Base-by-base conservation (phyloP, 2,797 vertebrate genomes). In the Synaphobranchus kaupii region DNA sequence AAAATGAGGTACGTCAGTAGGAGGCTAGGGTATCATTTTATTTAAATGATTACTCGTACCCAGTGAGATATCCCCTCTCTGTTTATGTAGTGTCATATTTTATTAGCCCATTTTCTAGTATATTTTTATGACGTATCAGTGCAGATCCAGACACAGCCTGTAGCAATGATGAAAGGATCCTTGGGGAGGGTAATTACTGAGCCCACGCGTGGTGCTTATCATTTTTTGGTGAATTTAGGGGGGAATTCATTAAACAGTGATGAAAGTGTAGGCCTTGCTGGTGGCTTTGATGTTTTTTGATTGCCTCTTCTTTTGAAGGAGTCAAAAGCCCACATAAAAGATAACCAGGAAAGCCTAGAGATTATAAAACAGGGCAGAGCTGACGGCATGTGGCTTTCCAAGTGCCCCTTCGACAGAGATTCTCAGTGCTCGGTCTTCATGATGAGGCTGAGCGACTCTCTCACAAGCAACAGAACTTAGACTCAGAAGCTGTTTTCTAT, bases 1-100 rank as follows among this genome's bases (percentile, higher is more conserved):
- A 91, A 88, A 34, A 20, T 88, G 89, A 90, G 76, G 76, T 85
- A 22, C 60, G 86, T 90, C 82, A 71, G 52, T 58, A 25, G 28
- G 88, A 47, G 17, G 73, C 39, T 17, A 22, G 8, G 15, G 48
- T 60, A 68, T 76, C 50, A 82, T 84, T 54, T 73, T 52, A 84
- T 71, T 56, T 54, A 10, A 81, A 48, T 81, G 47, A 81, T 84
- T 13, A 52, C 34, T 47, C 34, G 54, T 48, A 15, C 78, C 12
- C 50, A 48, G 71, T 60, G 17, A 7, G 28, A 47, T 73, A 34
- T 68, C 47, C 81, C 44, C n/a, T 83, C 58, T 86, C 48, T 56
- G 50, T 83, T 31, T 81, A 50, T 81, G n/a, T n/a, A 68, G 56
- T 12, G 58, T 28, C n/a, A 31, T 28, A 20, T 68, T 83, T 83